Evolutionary conservation across 1,140 invertebrate genomes (phyloP), one percentile per base, ranked within the genome.

Genomic region (Bombus affinis): DNA sequence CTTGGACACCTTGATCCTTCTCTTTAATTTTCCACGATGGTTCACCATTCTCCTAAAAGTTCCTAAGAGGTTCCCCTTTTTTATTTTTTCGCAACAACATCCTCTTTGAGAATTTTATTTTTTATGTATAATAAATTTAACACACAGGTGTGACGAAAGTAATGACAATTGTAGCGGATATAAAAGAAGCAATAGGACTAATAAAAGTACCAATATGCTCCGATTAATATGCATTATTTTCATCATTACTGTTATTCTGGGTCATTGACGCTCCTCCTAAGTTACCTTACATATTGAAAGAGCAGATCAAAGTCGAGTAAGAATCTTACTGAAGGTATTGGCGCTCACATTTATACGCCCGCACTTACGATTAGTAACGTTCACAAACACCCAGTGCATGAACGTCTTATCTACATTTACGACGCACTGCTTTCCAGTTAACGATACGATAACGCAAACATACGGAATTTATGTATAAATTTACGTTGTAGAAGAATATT

Each of bases 231-330:
- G 22, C 28, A 65, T 42, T 59, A 39, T 32, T 35, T 53, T 53
- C 47, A 22, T 53, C 18, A 0, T 53, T 53, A 53, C 18, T 53
- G 18, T 53, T 53, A 53, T 53, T 12, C 22, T 35, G 74, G 6
- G n/a, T 18, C 10, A 73, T 32, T n/a, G 42, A 22, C 42, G 72
- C 28, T 42, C 6, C 4, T n/a, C 28, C 8, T 32, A 22, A 28
- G 28, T 22, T 62, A 9, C 3, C 28, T n/a, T 42, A n/a, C 22
- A 0, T 44, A 65, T 62, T 4, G 18, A 39, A 71, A 39, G 6
- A n/a, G 25, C 66, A 53, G 47, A 81, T 81, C 47, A 59, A 59
- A 81, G 28, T 59, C 47, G 10, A 8, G n/a, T 44, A 44, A 72
- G n/a, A 28, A 13, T 5, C 6, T n/a, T 1, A 4, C 25, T 1